Base-by-base conservation (phyloP, 1,140 invertebrate species). In the Cydia fagiglandana region DNA sequence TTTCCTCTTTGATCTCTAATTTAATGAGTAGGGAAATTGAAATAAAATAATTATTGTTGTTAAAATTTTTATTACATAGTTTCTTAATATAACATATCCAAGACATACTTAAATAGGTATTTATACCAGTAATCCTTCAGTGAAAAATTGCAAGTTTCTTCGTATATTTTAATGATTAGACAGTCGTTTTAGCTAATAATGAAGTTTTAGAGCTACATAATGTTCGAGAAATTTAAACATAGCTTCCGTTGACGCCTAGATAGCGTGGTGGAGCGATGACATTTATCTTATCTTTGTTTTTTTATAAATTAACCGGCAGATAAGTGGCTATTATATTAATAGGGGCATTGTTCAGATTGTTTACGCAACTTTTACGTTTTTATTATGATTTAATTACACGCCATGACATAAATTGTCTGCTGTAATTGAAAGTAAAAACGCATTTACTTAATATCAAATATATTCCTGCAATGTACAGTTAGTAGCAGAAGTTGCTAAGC, bases 271-370 rank as follows among this genome's bases (percentile, higher is more conserved):
- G 66, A 30, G 66, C 66, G 66, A 38, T 70, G 66, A 70, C 66
- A 70, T 68, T 68, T 68, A 68, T 70, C 66, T 70, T 70, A 70
- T 70, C 66, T 38, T n/a, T 10, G 12, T 38, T 3, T 53, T 53
- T 53, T 53, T 30, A 68, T 70, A 70, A 70, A 34, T 68, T 68
- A 41, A 41, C 66, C n/a, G 30, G 15, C 28, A 68, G 64, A 70
- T 45, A 70, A 17, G 9, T n/a, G 38, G 30, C 13, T 70, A 13
- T 17, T 41, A 28, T 70, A 17, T 70, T 10, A 41, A 70, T 17
- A 41, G 38, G 64, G 15, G 9, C 66, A 41, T 17, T 68, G 6
- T 38, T 2, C 30, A 20, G 34, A 70, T 61, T 61, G 30, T 70
- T 70, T 38, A 45, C 64, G 5, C 1, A n/a, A n/a, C 20, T 6